phyloP scores from a whole-genome alignment of 2,888 invertebrate genomes.

The Acrobeloides nanus region DNA sequence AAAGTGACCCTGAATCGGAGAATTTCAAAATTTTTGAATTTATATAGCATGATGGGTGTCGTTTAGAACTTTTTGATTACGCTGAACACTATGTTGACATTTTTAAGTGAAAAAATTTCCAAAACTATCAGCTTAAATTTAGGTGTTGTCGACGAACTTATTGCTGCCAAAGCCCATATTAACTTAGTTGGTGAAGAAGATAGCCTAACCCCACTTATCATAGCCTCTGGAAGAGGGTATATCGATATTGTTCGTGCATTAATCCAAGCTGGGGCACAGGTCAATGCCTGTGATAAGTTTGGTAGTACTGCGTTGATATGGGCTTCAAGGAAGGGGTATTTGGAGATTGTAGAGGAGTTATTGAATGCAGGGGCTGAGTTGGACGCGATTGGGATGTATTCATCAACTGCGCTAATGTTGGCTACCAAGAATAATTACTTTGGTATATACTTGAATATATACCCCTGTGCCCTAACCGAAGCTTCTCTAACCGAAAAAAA shows the following conservation, averaged over 20 bases:
- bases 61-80: too few relatives aligned
- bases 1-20: too few relatives aligned
- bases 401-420: slow-evolving; percentile 81
- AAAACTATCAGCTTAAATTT: too few relatives aligned
- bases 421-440: slow-evolving; percentile 89
- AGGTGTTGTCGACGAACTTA: too few relatives aligned
- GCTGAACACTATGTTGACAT: too few relatives aligned
- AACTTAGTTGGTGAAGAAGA: slow-evolving; percentile 83
- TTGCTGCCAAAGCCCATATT: slow-evolving; percentile 84
- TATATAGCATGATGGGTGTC: too few relatives aligned
- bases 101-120: too few relatives aligned
- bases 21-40: too few relatives aligned
- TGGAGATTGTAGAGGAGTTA: slow-evolving; percentile 73
- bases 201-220: slow-evolving; percentile 47
- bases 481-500: too few relatives aligned
- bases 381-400: slow-evolving; percentile 72
- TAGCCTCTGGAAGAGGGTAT: slow-evolving; percentile 66
- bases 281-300: slow-evolving; percentile 47
- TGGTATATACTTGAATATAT: too few relatives aligned
- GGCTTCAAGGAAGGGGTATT: slow-evolving; percentile 80
- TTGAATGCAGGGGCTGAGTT: slow-evolving; percentile 78
- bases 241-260: slow-evolving; percentile 73
- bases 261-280: slow-evolving; percentile 66
- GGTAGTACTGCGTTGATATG: slow-evolving; percentile 69
- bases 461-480: too few relatives aligned